These are phyloP conservation scores for Papilio polyxenes DNA, from an alignment of 1,140 invertebrate genomes.

Conservation along the genomic window DNA sequence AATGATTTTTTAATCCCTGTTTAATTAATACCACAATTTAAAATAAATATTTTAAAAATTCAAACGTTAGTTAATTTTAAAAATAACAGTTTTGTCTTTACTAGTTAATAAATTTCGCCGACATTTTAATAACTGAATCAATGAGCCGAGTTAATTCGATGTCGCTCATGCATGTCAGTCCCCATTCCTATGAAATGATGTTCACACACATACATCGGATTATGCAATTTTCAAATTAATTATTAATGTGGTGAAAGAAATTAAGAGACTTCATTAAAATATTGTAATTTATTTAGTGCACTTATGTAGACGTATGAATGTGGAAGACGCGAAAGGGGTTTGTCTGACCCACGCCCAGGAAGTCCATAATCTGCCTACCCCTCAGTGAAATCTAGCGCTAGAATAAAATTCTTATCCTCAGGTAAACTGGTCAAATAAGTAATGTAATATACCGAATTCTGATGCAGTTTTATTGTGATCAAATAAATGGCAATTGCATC, in stretches of 20 bases:
- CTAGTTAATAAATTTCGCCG: slow-evolving; percentile 16
- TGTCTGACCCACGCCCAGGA: too few relatives aligned
- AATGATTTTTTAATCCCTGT: too few relatives aligned
- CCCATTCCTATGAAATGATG: slow-evolving; percentile 15
- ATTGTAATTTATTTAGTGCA: not conserved
- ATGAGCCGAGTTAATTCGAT: slow-evolving; percentile 36
- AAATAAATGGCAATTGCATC: not conserved
- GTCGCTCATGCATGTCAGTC: slow-evolving; percentile 35
- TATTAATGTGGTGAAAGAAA: not conserved
- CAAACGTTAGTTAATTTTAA: not conserved
- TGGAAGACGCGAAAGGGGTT: too few relatives aligned
- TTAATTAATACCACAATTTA: not conserved
- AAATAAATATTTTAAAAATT: not conserved
- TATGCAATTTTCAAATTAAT: slow-evolving; percentile 27
- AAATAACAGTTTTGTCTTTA: not conserved
- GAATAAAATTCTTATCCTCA: too few relatives aligned
- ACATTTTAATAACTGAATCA: slow-evolving; percentile 38
- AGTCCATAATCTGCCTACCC: too few relatives aligned
- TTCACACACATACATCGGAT: slow-evolving; percentile 10
- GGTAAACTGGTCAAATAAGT: too few relatives aligned
- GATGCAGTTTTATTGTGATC: not conserved
- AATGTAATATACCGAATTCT: not conserved
- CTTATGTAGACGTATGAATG: too few relatives aligned
- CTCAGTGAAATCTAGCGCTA: too few relatives aligned
- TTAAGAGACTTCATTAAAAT: not conserved